Percentiles rank a stretch among this genome's conserved stretches.
phyloP scores from a whole-genome alignment of 1,140 invertebrate species.

The Uloborus diversus region DNA sequence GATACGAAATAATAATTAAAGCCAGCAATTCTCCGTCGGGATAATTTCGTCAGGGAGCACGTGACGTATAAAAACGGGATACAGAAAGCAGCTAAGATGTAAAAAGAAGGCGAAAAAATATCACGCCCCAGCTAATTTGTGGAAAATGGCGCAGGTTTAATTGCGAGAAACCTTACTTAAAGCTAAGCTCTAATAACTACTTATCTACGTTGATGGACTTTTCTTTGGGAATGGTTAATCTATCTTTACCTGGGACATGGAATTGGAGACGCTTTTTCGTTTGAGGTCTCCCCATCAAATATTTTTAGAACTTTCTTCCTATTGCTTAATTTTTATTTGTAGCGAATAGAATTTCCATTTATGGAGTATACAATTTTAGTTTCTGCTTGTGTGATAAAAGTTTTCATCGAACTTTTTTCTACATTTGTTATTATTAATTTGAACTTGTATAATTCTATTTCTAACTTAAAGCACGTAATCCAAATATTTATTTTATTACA shows the following conservation, averaged over 20 bases:
- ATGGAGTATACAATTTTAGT: too few species aligned
- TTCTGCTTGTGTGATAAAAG: too few species aligned
- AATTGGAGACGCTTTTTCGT: not conserved
- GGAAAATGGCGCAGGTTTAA: constrained; percentile 26
- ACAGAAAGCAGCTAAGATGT: not conserved
- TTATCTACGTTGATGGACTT: constrained; percentile 30
- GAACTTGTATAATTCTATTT: too few species aligned
- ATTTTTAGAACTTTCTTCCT: too few species aligned
- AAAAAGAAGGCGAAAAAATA: not conserved
- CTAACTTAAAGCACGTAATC: too few species aligned
- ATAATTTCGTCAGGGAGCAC: constrained; percentile 28
- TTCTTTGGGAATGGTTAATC: constrained; percentile 33
- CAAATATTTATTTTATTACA: too few species aligned
- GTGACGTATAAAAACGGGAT: constrained; percentile 28
- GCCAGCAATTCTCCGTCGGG: constrained; percentile 8
- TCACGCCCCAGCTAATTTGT: constrained; percentile 43
- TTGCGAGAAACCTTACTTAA: constrained; percentile 38
- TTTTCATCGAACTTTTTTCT: too few species aligned
- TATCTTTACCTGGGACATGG: constrained; percentile 31
- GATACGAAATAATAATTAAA: constrained; percentile 26
- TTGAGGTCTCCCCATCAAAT: too few species aligned
- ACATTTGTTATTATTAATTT: too few species aligned
- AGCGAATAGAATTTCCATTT: too few species aligned
- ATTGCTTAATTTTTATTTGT: too few species aligned
- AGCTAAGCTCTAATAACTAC: constrained; percentile 39